Base-by-base conservation (phyloP, 2,888 invertebrate genomes). In the Tenthredo livida region DNA sequence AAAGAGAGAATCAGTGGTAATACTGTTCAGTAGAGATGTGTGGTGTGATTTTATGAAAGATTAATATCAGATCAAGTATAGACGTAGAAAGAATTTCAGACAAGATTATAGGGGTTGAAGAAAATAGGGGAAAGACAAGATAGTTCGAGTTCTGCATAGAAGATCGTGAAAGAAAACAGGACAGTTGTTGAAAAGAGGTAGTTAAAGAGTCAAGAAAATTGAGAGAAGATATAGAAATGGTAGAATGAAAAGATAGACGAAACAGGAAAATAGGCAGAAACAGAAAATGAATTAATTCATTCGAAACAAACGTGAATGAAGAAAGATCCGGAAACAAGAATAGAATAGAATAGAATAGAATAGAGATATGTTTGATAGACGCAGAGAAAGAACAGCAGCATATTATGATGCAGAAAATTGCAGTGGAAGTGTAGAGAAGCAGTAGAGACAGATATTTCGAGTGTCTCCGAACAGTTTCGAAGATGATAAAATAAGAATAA, bases 201-300 rank as follows among this genome's bases (percentile, higher is more conserved):
- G 12, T 67, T 17, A 15, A 3, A 67, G 67, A 33, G 33, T 67
- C 29, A 1, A 33, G 29, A 67, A 21, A 25, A 67, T 67, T 67
- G 6, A 29, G 17, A 9, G 75, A 78, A 77, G 33, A 82, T 72
- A 75, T 12, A 84, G 72, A 86, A 86, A n/a, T 50, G 54, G 40
- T 80, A 84, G 65, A 67, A 83, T 73, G 58, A 50, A 54, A 67
- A 83, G 72, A 77, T 78, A 67, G 84, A 37, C n/a, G 65, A 61
- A 85, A 86, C 40, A 87, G 54, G 75, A 86, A 84, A 85, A 73
- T 25, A 65, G 40, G 75, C 61, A 77, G 73, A 84, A 33, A 67
- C 15, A 6, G 82, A 72, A 86, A 80, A 85, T 85, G 86, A 54
- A 87, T 25, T 85, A 85, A 70, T 84, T 77, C 65, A 50, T 37